phyloP scores from a whole-genome alignment of 92 coral and sea anemone genomes.

The Heliopora coerulea region DNA sequence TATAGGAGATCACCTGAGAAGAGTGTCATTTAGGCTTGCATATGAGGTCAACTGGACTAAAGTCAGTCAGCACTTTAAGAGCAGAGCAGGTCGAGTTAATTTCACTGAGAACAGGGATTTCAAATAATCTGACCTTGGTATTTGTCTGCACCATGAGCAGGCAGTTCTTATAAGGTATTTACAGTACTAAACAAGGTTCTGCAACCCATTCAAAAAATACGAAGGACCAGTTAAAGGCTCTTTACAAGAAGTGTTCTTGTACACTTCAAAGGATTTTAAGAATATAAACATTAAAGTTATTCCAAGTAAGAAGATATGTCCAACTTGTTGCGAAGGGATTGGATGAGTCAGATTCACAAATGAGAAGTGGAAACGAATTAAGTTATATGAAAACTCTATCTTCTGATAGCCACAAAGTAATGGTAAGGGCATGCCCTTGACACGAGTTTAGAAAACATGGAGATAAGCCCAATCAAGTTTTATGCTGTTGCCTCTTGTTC shows the following conservation, averaged over 20 bases:
- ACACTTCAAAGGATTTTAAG: slow-evolving; percentile 45
- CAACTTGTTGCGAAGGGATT: slow-evolving; percentile 46
- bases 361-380: slow-evolving; percentile 8
- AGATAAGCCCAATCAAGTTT: slow-evolving; percentile 42
- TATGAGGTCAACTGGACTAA: slow-evolving; percentile 44
- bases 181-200: slow-evolving; percentile 48
- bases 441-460: slow-evolving; percentile 42
- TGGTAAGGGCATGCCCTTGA: slow-evolving; percentile 50
- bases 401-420: slow-evolving; percentile 38
- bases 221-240: slow-evolving; percentile 40
- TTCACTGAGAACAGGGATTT: slow-evolving; percentile 46
- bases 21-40: slow-evolving; percentile 46
- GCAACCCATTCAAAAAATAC: slow-evolving; percentile 50
- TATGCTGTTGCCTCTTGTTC: slow-evolving; percentile 51
- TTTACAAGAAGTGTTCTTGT: slow-evolving; percentile 41
- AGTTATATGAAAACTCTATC: slow-evolving; percentile 32
- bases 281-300: slow-evolving; percentile 44
- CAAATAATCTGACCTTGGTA: slow-evolving; percentile 39
- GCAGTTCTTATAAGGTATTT: slow-evolving; percentile 44
- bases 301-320: slow-evolving; percentile 51
- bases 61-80: slow-evolving; percentile 41
- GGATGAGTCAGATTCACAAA: slow-evolving; percentile 36
- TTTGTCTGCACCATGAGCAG: slow-evolving; percentile 51
- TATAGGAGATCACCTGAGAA: slow-evolving; percentile 41
- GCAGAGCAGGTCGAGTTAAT: slow-evolving; percentile 42